phyloP scores from a whole-genome alignment of 2,113 vertebrate species.

The Lonchura striata region DNA sequence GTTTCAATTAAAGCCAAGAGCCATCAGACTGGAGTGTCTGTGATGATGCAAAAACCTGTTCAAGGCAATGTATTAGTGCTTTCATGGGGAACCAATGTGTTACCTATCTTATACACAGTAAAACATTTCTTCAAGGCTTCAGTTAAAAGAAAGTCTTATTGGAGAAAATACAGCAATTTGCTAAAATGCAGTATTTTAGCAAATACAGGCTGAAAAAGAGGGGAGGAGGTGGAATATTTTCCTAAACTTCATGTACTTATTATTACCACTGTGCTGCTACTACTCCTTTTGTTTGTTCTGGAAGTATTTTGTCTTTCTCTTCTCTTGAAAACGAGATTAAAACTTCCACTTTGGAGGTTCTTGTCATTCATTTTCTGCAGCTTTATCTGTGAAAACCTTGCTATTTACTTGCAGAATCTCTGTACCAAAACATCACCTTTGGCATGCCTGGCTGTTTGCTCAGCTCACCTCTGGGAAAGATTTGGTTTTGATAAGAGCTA shows the following conservation, averaged over 20 bases:
- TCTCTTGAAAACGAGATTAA: background rate
- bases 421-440: conserved; percentile 18
- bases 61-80: background rate
- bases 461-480: conserved; percentile 62
- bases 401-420: conserved; percentile 26
- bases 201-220: background rate
- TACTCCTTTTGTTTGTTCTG: background rate
- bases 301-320: conserved; percentile 8
- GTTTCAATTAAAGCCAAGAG: background rate
- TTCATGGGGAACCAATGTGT: background rate
- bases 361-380: conserved; percentile 3
- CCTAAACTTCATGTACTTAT: background rate
- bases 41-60: background rate
- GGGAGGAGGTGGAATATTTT: background rate
- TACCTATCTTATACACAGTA: background rate
- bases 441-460: conserved; percentile 43
- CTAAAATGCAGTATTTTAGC: background rate
- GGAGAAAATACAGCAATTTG: background rate
- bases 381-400: conserved; percentile 34
- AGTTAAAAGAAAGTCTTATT: background rate
- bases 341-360: background rate
- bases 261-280: background rate
- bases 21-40: background rate
- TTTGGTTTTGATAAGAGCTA: conserved; percentile 51
- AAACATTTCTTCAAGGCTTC: background rate